Evolutionary conservation across 2,797 vertebrate species (phyloP), one percentile per base, ranked within the genome.

Genomic region (Apogon talboti): DNA sequence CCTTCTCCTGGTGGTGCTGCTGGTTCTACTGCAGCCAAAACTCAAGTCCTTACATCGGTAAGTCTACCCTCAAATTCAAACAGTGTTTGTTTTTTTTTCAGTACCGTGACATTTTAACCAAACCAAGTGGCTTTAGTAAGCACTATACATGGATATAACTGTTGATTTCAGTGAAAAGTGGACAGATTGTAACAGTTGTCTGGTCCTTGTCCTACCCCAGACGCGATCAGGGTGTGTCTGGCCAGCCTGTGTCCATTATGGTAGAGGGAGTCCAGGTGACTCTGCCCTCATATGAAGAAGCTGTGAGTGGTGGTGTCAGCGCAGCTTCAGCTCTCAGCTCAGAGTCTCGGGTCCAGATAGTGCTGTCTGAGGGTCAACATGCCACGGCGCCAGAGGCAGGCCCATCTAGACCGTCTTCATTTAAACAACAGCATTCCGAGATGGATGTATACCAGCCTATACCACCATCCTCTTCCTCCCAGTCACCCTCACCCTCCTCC

Each of bases 201-300:
- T 63, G 7, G 3, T 71, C 10, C 41, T 7, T 56, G 9, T 51
- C n/a, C 56, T 14, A n/a, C 35, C 56, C 18, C 71, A 98, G 97
- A 77, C 95, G 96, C 64, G 97, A 98, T 79, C 95, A 93, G 62
- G 95, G 95, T 3, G 92, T 96, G 44, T 93, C 95, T 2, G 95
- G 96, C 21, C 96, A 98, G 83, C 95, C 96, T 0, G 95, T 97
- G 52, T 98, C 97, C 3, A 97, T 99, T 85, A 92, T 97, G 94
- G 97, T 99, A 81, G 97, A 98, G 74, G 97, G 97, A 37, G 96
- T 99, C 57, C 96, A 97, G 68, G 97, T 99, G 62, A 93, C 95
- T 12, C 89, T 99, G 58, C 97, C 97, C 0, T 98, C 97, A 0
- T 99, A 99, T 0, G 97, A 99, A 77, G 97, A 99, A 82, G 97